phyloP scores from a whole-genome alignment of 1,140 invertebrate genomes.

The Drosophila tropicalis region DNA sequence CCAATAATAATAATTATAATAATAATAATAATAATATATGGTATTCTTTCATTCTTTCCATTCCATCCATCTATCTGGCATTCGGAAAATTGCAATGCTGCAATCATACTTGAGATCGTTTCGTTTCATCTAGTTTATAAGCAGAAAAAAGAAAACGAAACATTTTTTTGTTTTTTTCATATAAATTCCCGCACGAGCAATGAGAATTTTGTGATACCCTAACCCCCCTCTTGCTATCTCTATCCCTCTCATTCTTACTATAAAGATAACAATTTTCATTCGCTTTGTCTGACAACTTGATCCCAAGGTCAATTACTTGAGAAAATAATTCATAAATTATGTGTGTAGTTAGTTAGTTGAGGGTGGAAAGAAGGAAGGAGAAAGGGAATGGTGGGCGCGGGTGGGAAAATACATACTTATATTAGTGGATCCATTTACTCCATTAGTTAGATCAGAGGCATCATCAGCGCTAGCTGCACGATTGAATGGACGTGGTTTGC shows the following conservation, averaged over 20 bases:
- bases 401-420: conserved; percentile 1
- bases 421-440: conserved; percentile 15
- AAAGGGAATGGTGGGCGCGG: too few species aligned
- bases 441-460: conserved; percentile 40
- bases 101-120: conserved; percentile 11
- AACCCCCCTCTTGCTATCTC: not conserved
- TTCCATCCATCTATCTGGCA: not conserved
- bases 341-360: not conserved
- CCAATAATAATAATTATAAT: too few species aligned
- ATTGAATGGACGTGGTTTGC: conserved; percentile 76
- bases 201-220: not conserved
- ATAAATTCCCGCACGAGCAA: too few species aligned
- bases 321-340: conserved; percentile 2
- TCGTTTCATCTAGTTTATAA: conserved; percentile 7
- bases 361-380: too few species aligned
- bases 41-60: not conserved
- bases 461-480: conserved; percentile 77
- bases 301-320: conserved; percentile 7
- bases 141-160: too few species aligned
- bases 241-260: too few species aligned
- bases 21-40: not conserved
- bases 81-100: conserved; percentile 6
- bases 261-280: not conserved
- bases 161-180: too few species aligned
- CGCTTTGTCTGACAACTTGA: not conserved